Evolutionary conservation across 2,113 vertebrate genomes (phyloP).

Genomic region (Menura novaehollandiae): DNA sequence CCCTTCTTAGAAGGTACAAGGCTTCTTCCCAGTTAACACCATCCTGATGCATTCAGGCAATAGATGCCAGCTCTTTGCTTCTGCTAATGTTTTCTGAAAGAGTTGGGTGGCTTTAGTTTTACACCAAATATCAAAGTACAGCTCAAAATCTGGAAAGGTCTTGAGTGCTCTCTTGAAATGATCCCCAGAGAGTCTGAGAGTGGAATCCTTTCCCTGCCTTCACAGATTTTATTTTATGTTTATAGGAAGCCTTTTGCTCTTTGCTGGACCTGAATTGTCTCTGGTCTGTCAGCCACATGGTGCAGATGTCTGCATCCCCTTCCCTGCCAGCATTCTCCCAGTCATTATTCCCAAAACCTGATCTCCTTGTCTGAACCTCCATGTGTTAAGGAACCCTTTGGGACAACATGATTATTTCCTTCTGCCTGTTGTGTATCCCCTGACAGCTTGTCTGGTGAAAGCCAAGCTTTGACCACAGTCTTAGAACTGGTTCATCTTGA

Average conservation of each 20-base stretch:
- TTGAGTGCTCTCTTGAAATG: background rate
- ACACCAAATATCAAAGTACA: background rate
- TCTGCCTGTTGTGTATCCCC: background rate
- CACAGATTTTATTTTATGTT: constrained; percentile 56
- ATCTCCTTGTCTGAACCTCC: constrained; percentile 15
- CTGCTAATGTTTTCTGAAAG: background rate
- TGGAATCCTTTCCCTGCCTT: background rate
- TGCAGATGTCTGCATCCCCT: constrained; percentile 24
- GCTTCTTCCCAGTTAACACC: background rate
- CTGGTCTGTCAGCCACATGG: constrained; percentile 67
- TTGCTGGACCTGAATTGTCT: constrained; percentile 28
- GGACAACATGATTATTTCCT: constrained; percentile 20
- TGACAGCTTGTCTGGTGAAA: background rate
- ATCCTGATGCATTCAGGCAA: background rate
- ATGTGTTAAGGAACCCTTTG: constrained; percentile 30
- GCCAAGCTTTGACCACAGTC: background rate
- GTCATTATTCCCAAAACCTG: constrained; percentile 36
- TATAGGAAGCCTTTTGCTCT: constrained; percentile 18
- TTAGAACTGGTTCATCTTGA: background rate
- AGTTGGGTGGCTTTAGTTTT: background rate
- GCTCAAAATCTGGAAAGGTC: background rate
- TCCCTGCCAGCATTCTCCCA: constrained; percentile 18
- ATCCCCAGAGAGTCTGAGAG: background rate
- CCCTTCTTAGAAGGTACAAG: background rate
- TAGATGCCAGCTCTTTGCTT: background rate